Conservation (phyloP, 2,113 vertebrate genomes). For the Podarcis cretensis region DNA sequence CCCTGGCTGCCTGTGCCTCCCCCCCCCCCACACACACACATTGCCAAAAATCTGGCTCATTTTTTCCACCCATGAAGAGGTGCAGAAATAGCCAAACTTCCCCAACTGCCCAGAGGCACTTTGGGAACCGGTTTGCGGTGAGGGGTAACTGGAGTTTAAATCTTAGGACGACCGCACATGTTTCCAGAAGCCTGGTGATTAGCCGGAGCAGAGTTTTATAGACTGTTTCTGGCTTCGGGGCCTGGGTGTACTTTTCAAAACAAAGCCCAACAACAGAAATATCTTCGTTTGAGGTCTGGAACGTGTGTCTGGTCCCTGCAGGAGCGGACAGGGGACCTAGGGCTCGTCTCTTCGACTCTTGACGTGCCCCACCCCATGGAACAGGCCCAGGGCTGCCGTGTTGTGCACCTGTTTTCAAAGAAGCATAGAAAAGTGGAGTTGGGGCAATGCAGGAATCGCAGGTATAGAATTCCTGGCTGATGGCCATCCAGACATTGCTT, state of each 20-base stretch:
- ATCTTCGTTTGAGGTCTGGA: constrained; percentile 69
- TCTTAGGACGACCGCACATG: constrained; percentile 57
- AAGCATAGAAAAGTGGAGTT: too few relatives aligned
- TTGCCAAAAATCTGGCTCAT: constrained; percentile 48
- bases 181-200: constrained; percentile 75
- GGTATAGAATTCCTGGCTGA: too few relatives aligned
- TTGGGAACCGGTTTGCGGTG: constrained; percentile 63
- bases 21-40: too few relatives aligned
- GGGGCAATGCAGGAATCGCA: too few relatives aligned
- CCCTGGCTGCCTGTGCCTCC: background rate
- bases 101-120: constrained; percentile 54
- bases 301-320: constrained; percentile 50
- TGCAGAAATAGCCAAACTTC: constrained; percentile 69
- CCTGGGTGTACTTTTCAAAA: constrained; percentile 72
- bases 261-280: constrained; percentile 66
- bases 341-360: background rate
- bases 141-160: constrained; percentile 62
- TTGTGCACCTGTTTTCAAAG: too few relatives aligned
- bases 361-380: background rate
- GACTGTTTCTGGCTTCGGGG: constrained; percentile 67
- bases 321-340: constrained; percentile 25
- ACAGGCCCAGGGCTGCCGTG: too few relatives aligned
- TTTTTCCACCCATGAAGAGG: constrained; percentile 54
- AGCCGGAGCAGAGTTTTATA: constrained; percentile 60
- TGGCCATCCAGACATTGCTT: too few relatives aligned